Evolutionary conservation across 2,113 vertebrate species (phyloP), one percentile per base, ranked within the genome.

Genomic region (Eptatretus burgeri): DNA sequence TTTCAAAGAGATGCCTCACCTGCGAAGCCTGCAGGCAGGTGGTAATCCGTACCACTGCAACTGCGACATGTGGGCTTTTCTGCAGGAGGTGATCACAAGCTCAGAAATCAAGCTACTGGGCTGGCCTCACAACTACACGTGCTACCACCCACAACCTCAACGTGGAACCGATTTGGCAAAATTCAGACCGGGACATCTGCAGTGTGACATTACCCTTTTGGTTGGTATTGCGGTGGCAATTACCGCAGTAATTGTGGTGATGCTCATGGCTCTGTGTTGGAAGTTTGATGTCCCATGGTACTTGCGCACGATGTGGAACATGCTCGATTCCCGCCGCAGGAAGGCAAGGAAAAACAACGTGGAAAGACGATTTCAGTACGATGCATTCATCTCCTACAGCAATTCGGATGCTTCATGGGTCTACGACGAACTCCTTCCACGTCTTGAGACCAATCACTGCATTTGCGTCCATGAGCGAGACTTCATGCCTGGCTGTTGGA

Each of bases 331-430:
- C 17, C 81, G 77, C 67, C 82, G 81, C 67, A 71, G 80, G 14
- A 60, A 60, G 56, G n/a, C 10, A 20, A 60, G 10, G 11, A 60
- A 20, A 3, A 20, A 19, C n/a, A 12, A 20, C 11, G 68, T 62
- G 0, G 0, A 8, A 0, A 64, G 65, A 51, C 64, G 2, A 1
- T 83, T 77, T 10, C 51, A 63, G 11, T 85, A 78, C 69, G 78
- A 85, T 1, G 81, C 81, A 52, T 85, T 85, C 72, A 75, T 85
- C 68, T 85, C 81, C 19, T 85, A 85, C 68, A 80, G 82, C 69
- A 71, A 75, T 50, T 73, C 72, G 0, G 81, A 85, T 14, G 81
- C 81, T 1, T 71, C 70, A 2, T 85, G 82, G 82, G 82, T 84
- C 49, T 74, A 75, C 66, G 72, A 66, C 2, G 70, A 82, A 50